A percentile compares a stretch with the other conserved stretches of the same genome.
These are phyloP conservation scores for Florisuga fusca DNA, from an alignment of 2,797 vertebrate genomes.

Conservation along the genomic window DNA sequence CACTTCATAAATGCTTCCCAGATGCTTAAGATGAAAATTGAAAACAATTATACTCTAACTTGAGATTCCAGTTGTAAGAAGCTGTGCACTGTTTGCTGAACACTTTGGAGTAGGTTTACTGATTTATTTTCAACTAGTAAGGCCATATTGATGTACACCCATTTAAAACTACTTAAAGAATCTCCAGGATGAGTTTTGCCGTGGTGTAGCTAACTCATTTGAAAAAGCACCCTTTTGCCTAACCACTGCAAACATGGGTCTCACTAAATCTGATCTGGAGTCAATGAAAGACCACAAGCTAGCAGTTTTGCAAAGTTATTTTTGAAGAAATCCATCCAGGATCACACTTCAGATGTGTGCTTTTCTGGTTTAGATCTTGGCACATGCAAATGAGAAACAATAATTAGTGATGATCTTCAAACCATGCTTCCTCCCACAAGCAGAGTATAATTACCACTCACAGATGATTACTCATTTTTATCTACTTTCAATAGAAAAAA, in stretches of 20 bases:
- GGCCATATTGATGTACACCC: not conserved
- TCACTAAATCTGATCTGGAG: not conserved
- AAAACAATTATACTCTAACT: not conserved
- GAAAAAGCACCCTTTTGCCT: not conserved
- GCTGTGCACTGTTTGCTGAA: not conserved
- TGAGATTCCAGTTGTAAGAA: not conserved
- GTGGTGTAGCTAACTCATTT: not conserved
- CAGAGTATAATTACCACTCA: constrained; percentile 25
- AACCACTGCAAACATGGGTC: not conserved
- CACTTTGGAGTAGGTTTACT: not conserved
- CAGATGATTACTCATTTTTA: constrained; percentile 60
- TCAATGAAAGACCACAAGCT: not conserved
- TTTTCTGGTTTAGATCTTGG: not conserved
- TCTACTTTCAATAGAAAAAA: not conserved
- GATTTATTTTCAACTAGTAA: not conserved
- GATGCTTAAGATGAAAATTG: not conserved
- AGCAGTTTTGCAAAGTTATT: not conserved
- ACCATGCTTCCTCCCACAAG: constrained; percentile 45
- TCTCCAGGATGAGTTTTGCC: not conserved
- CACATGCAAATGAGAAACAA: constrained; percentile 41
- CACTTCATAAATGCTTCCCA: not conserved
- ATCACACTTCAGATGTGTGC: not conserved
- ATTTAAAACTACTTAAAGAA: not conserved
- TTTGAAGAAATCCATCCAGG: not conserved
- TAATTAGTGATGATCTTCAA: constrained; percentile 31